Base-by-base conservation (phyloP, 2,113 vertebrate species). In the Pterocles orientalis region DNA sequence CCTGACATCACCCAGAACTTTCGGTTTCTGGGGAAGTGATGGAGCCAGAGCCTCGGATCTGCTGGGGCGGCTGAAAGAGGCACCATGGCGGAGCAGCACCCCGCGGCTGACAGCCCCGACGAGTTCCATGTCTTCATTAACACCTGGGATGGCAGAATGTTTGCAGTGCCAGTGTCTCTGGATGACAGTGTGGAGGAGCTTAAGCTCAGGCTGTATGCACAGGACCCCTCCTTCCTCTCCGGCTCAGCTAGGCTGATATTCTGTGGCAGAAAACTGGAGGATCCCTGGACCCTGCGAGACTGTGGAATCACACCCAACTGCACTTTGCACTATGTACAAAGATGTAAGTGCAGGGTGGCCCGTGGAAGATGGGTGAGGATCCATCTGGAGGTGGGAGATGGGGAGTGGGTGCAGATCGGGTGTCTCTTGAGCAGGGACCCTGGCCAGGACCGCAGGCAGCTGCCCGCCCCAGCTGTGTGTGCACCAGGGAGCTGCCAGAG, bases 61-160 rank as follows among this genome's bases (percentile, higher is more conserved):
- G 23, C 41, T 10, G 23, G 3, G 9, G 14, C 7, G 6, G n/a
- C n/a, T 23, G 33, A 15, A n/a, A 29, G 18, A 47, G 39, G 3
- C 6, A 0, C 26, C 50, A 51, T 14, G 54, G 29, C 12, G 7
- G 25, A 34, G 39, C 16, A 14, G 43, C 3, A 65, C n/a, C 3
- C 20, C 6, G 2, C 0, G 0, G 36, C 9, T 4, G 4, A 25
- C 4, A 12, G 45, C 14, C n/a, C 17, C 0, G 0, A 7, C 0
- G 3, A 39, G 31, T 47, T 76, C 68, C 10, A 0, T 1, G 0
- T 83, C 65, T 19, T 17, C 51, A 9, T 50, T 23, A n/a, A 6
- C 11, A 34, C 18, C 41, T 25, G 0, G 3, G 0, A 0, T 5
- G 23, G 8, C 17, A 31, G 23, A 31, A 20, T 0, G 0, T 4